Base-by-base conservation (phyloP, 1,140 invertebrate species). In the Contarinia nasturtii region DNA sequence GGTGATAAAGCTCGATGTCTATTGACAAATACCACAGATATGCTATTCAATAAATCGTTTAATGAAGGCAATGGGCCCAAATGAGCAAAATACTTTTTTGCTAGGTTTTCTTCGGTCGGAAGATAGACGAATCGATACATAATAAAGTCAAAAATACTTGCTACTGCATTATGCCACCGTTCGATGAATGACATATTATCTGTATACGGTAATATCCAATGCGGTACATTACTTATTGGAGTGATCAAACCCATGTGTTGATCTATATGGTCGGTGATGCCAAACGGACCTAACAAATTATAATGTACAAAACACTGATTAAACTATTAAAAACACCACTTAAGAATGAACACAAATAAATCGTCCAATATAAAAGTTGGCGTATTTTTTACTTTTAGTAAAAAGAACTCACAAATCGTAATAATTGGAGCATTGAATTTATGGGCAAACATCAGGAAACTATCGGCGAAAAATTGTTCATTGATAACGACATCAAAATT, bases 391-490 rank as follows among this genome's bases (percentile, higher is more conserved):
- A 11, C 38, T 11, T 40, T 15, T 40, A 40, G 15, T 40, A 8
- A 15, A 11, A 15, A 11, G 7, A 63, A 68, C 15, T 69, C 69
- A 8, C 67, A 70, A 15, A 73, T 58, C 20, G 71, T 62, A 0
- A 64, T 66, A 40, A 73, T 57, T 4, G 70, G 71, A 19, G 69
- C 66, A 14, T 67, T 63, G 50, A 72, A 72, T 50, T 71, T 72
- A 36, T 68, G 61, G 2, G 68, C 70, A 40, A 73, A 62, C 53
- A 67, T 60, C 14, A 70, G 63, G n/a, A 71, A 57, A 7, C 70
- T 65, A 55, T 74, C 70, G 55, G 71, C 68, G 37, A 66, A 71
- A 51, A 73, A 74, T 49, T 71, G 65, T 55, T 73, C 71, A 44
- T 63, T 50, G 4, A 74, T 69, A 2, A 74, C 63, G 11, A 74